Conservation (phyloP, 2,888 invertebrate species). For the Morpho helenor region DNA sequence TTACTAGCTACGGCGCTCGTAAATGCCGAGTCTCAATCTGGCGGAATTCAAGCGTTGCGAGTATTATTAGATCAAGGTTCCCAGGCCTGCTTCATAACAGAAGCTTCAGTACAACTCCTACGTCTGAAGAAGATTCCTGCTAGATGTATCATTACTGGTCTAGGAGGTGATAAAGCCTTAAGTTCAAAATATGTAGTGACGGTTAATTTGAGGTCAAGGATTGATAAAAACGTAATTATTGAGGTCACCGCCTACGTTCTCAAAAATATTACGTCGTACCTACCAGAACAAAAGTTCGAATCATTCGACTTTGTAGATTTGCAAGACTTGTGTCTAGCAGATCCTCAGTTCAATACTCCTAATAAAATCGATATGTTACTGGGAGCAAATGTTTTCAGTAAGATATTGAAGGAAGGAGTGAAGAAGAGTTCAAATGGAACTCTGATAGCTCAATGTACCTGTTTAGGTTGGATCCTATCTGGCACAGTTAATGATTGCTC, state of each 20-base stretch:
- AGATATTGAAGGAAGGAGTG: conserved; percentile 20
- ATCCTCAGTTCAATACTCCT: conserved; percentile 17
- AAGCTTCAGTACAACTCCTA: conserved; percentile 28
- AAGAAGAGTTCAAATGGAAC: too few relatives aligned
- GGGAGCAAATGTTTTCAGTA: conserved; percentile 28
- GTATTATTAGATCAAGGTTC: conserved; percentile 34
- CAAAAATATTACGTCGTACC: conserved; percentile 20
- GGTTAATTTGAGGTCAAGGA: neutral
- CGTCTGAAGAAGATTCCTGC: conserved; percentile 17
- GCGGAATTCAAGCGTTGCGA: conserved; percentile 11
- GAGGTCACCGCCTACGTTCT: conserved; percentile 15
- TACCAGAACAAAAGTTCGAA: conserved; percentile 20
- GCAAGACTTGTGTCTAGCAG: conserved; percentile 21
- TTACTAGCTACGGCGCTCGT: conserved; percentile 32
- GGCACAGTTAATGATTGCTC: too few relatives aligned
- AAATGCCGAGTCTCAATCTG: conserved; percentile 21
- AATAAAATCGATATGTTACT: conserved; percentile 25
- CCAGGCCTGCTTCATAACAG: conserved; percentile 33
- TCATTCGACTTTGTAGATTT: conserved; percentile 20
- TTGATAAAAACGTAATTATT: neutral
- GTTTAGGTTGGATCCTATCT: too few relatives aligned
- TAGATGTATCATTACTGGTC: neutral
- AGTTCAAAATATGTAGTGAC: neutral
- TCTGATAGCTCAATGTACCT: too few relatives aligned
- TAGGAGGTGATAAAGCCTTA: neutral